Conservation (phyloP, 2,888 invertebrate species). For the Microplitis deprimator region DNA sequence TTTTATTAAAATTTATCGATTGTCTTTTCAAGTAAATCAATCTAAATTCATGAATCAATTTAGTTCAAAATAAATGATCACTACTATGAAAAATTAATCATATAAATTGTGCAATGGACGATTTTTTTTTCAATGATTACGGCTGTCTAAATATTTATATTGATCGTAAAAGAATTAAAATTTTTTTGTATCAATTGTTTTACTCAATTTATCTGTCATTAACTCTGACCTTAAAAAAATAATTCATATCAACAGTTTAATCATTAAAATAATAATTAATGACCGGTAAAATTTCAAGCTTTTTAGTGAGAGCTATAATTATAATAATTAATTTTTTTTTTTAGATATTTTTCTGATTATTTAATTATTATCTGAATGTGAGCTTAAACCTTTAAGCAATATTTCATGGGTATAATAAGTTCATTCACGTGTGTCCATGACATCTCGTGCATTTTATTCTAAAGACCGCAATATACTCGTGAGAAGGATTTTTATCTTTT, state of each 20-base stretch:
- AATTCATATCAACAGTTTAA: neutral
- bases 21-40: too few relatives aligned
- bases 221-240: neutral
- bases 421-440: slow-evolving; percentile 1
- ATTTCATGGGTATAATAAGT: neutral
- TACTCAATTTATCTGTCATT: neutral
- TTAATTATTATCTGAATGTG: neutral
- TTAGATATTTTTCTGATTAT: neutral
- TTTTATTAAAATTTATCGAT: too few relatives aligned
- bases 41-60: too few relatives aligned
- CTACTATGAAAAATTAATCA: neutral
- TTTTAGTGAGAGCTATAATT: neutral
- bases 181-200: neutral
- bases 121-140: neutral
- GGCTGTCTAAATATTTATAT: neutral
- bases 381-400: neutral
- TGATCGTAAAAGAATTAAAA: neutral
- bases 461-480: neutral
- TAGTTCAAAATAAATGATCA: too few relatives aligned
- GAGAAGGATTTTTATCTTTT: neutral
- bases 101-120: neutral
- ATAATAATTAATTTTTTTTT: neutral
- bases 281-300: neutral
- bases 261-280: neutral
- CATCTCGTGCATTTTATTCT: neutral